These are phyloP conservation scores for Metacarcinus magister DNA, from an alignment of 2,888 invertebrate genomes.

Conservation along the genomic window DNA sequence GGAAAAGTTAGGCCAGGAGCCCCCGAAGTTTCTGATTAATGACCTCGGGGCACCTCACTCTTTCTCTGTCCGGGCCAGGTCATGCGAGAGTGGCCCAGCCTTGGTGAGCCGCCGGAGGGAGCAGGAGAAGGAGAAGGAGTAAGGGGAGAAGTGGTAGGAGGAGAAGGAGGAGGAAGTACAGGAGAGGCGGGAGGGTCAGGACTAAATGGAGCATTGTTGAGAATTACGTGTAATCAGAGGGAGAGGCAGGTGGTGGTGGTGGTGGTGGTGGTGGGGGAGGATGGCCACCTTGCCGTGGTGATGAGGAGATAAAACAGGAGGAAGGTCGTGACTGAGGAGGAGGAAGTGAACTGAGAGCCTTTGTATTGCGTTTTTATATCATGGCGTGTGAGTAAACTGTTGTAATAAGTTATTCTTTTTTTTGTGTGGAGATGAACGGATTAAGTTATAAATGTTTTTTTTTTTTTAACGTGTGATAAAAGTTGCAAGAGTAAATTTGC, in stretches of 20 bases:
- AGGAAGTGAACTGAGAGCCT: neutral
- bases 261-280: neutral
- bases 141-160: neutral
- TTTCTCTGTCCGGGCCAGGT: conserved; percentile 77
- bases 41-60: conserved; percentile 69
- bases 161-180: neutral
- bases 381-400: neutral
- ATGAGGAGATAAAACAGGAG: neutral
- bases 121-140: neutral
- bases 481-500: neutral
- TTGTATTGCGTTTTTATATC: neutral
- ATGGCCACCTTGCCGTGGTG: neutral
- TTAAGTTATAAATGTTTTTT: neutral
- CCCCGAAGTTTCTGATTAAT: conserved; percentile 75
- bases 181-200: neutral
- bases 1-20: conserved; percentile 64
- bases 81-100: conserved; percentile 69
- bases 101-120: conserved; percentile 3
- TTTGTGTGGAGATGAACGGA: neutral
- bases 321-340: neutral
- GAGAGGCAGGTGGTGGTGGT: conserved; percentile 29
- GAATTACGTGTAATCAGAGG: conserved; percentile 40
- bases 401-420: neutral
- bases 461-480: neutral
- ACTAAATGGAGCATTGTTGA: conserved; percentile 6